phyloP scores from a whole-genome alignment of 64 coral and sea anemone species.

The Dendrophyllia cribrosa region DNA sequence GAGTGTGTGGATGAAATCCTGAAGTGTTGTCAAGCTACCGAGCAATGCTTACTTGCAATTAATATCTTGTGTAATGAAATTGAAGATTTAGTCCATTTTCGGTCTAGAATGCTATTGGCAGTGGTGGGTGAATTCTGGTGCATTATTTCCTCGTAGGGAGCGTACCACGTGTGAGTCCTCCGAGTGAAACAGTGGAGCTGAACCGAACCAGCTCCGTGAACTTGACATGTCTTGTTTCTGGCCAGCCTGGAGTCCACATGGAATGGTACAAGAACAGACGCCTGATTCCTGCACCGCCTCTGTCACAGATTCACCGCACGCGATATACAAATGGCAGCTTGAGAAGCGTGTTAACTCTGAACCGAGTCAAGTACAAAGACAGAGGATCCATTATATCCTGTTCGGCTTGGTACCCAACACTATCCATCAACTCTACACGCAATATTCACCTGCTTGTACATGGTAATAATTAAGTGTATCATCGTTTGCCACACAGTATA shows the following conservation, averaged over 20 bases:
- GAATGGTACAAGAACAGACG: conserved; percentile 80
- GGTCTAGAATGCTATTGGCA: too few relatives aligned
- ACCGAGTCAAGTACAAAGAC: conserved; percentile 79
- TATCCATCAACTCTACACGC: conserved; percentile 80
- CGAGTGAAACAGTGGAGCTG: conserved; percentile 74
- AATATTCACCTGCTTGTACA: conserved; percentile 83
- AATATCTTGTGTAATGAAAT: too few relatives aligned
- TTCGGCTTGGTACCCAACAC: conserved; percentile 83
- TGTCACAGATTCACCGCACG: background rate
- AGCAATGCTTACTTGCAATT: too few relatives aligned
- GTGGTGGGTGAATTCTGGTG: too few relatives aligned
- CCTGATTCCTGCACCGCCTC: conserved; percentile 6
- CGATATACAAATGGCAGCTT: conserved; percentile 63
- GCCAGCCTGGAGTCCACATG: conserved; percentile 56
- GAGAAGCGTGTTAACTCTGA: conserved; percentile 59
- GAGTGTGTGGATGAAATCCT: too few relatives aligned
- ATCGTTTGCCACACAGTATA: too few relatives aligned
- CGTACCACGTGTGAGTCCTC: conserved; percentile 78
- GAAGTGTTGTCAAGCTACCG: too few relatives aligned
- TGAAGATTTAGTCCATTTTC: too few relatives aligned
- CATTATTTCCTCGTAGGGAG: conserved; percentile 46
- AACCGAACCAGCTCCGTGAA: conserved; percentile 76
- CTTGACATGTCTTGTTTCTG: conserved; percentile 73
- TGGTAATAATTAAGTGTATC: conserved; percentile 41
- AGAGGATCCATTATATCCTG: conserved; percentile 86